These are phyloP conservation scores for Acipenser oxyrinchus DNA, from an alignment of 2,797 vertebrate species.

Conservation along the genomic window DNA sequence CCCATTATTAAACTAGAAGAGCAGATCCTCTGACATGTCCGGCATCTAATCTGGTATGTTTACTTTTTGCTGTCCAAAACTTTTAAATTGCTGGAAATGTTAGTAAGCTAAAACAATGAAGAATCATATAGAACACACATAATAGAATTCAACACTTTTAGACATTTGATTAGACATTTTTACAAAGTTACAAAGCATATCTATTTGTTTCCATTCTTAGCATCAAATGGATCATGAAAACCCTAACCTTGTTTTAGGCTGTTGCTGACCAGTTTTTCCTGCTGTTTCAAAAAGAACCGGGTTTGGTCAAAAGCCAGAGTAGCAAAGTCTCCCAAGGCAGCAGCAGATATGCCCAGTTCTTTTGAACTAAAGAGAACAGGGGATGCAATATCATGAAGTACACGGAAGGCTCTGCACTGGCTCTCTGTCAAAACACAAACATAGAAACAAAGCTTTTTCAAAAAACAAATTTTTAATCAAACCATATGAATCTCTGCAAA, in stretches of 20 bases:
- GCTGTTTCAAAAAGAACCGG: constrained; percentile 78
- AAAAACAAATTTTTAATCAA: too few species aligned
- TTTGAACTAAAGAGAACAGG: constrained; percentile 55
- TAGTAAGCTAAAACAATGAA: neutral
- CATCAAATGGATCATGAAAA: too few species aligned
- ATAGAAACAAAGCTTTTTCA: neutral
- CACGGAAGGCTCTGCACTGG: constrained; percentile 63
- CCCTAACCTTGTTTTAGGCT: constrained; percentile 41
- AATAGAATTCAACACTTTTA: neutral
- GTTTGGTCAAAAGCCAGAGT: constrained; percentile 70
- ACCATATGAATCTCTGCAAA: too few species aligned
- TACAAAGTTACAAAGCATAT: too few species aligned
- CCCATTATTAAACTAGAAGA: too few species aligned
- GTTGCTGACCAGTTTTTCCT: constrained; percentile 66
- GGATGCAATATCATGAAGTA: constrained; percentile 60
- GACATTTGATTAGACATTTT: too few species aligned
- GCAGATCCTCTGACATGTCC: too few species aligned
- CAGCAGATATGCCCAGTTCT: constrained; percentile 45
- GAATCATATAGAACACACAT: neutral
- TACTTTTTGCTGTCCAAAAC: too few species aligned
- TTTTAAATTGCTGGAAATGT: too few species aligned
- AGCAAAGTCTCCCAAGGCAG: constrained; percentile 59
- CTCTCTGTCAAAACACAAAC: constrained; percentile 54
- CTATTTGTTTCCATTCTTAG: too few species aligned
- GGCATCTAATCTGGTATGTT: too few species aligned